Evolutionary conservation across 2,888 invertebrate genomes (phyloP).

Genomic region (Drosophila antonietae): DNA sequence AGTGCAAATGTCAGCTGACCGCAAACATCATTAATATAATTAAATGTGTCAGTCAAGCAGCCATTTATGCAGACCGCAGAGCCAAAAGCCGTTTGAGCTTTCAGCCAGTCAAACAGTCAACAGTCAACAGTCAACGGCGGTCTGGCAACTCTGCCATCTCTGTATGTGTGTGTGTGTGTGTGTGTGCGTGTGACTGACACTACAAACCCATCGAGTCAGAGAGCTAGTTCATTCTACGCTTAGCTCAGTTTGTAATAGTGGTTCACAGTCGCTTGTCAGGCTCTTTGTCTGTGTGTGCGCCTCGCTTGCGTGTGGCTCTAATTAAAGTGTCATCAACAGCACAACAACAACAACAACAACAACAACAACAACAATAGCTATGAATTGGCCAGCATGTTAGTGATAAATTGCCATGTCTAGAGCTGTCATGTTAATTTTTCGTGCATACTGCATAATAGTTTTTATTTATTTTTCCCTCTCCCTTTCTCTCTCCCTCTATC

Average conservation of each 20-base stretch:
- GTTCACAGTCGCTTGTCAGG: constrained; percentile 25
- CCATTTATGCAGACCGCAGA: constrained; percentile 74
- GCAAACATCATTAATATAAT: constrained; percentile 81
- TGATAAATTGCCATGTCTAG: constrained; percentile 80
- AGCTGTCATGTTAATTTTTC: constrained; percentile 80
- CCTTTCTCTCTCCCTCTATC: not conserved
- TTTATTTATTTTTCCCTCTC: constrained; percentile 14
- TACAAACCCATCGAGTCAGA: not conserved
- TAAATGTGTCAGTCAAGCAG: constrained; percentile 81
- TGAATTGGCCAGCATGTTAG: constrained; percentile 70
- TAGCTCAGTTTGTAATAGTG: constrained; percentile 17
- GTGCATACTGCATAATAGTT: constrained; percentile 77
- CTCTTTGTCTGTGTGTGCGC: constrained; percentile 29
- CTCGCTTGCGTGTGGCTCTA: no score
- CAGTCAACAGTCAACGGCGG: constrained; percentile 19
- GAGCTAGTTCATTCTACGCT: constrained; percentile 8
- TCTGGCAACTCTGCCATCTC: constrained; percentile 58
- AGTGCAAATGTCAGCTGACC: constrained; percentile 83
- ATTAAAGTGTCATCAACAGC: no score
- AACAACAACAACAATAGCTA: constrained; percentile 39
- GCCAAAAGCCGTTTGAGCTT: constrained; percentile 36
- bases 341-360: constrained; percentile 35
- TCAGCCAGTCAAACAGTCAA: constrained; percentile 21
- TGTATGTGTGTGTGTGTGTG: constrained; percentile 64
- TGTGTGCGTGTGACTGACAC: constrained; percentile 62